Evolutionary conservation across 2,888 invertebrate genomes (phyloP).

Genomic region (Stegana nigrithorax): DNA sequence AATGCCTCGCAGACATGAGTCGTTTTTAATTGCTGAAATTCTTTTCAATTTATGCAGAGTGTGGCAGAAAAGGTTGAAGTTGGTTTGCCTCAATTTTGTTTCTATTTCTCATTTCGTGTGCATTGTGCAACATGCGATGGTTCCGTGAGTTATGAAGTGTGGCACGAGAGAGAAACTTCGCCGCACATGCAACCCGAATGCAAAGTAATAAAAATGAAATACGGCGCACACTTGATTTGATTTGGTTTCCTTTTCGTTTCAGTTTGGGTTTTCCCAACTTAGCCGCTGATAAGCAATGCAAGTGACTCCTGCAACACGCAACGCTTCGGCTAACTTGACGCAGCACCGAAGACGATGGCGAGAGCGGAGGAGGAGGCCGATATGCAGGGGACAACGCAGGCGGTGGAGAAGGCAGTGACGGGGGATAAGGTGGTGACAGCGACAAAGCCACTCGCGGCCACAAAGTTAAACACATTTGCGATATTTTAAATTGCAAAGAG

Average conservation of each 20-base stretch:
- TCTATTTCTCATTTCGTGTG: neutral
- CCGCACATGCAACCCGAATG: neutral
- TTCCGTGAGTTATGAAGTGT: constrained; percentile 9
- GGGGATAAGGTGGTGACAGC: constrained; percentile 13
- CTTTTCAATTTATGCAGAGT: neutral
- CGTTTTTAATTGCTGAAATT: neutral
- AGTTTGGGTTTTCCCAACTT: neutral
- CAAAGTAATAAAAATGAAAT: constrained; percentile 15
- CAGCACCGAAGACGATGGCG: no score
- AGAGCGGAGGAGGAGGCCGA: no score
- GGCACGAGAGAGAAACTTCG: neutral
- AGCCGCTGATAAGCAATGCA: no score
- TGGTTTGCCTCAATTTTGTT: neutral
- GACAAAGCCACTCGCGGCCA: constrained; percentile 26
- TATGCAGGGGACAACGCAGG: no score
- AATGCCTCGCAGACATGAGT: constrained; percentile 15
- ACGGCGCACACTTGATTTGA: neutral
- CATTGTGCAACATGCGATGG: neutral
- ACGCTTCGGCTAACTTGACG: no score
- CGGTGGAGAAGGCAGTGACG: no score
- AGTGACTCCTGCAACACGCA: no score
- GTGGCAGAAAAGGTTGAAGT: neutral
- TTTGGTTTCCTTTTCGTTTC: neutral
- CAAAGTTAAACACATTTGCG: constrained; percentile 55
- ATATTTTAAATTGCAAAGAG: constrained; percentile 49